These are phyloP conservation scores for Haemorhous mexicanus DNA, from an alignment of 2,113 vertebrate genomes.

Conservation along the genomic window DNA sequence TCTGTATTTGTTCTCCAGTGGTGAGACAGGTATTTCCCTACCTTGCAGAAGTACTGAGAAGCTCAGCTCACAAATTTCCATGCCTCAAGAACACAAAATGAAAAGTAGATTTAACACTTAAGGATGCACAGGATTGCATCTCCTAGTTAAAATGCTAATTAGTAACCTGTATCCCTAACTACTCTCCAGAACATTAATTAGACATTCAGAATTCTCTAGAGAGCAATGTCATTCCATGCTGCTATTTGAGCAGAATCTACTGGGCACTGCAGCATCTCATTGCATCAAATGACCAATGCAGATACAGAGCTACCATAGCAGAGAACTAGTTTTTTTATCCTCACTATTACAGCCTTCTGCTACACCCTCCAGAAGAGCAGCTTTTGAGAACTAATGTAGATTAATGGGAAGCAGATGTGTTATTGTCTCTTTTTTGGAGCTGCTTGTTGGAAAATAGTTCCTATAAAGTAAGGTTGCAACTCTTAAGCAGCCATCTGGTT, in stretches of 20 bases:
- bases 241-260: conserved; percentile 43
- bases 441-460: background rate
- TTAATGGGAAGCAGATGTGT: background rate
- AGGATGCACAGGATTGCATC: conserved; percentile 11
- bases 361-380: background rate
- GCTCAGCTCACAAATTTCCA: background rate
- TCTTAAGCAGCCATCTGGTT: background rate
- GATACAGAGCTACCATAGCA: background rate
- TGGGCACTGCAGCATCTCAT: conserved; percentile 5
- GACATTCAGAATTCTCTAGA: conserved; percentile 34
- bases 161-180: conserved; percentile 54
- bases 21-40: background rate
- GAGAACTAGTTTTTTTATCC: background rate
- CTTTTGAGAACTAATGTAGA: background rate
- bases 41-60: background rate
- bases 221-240: conserved; percentile 30
- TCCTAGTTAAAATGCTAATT: conserved; percentile 55
- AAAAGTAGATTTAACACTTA: conserved; percentile 21
- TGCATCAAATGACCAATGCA: conserved; percentile 5
- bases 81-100: background rate
- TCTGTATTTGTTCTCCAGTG: background rate
- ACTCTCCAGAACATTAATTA: conserved; percentile 42
- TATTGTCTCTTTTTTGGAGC: background rate
- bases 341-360: background rate
- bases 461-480: background rate